Evolutionary conservation across 2,797 vertebrate species (phyloP).

Genomic region (Parotocinclus haroldoi): DNA sequence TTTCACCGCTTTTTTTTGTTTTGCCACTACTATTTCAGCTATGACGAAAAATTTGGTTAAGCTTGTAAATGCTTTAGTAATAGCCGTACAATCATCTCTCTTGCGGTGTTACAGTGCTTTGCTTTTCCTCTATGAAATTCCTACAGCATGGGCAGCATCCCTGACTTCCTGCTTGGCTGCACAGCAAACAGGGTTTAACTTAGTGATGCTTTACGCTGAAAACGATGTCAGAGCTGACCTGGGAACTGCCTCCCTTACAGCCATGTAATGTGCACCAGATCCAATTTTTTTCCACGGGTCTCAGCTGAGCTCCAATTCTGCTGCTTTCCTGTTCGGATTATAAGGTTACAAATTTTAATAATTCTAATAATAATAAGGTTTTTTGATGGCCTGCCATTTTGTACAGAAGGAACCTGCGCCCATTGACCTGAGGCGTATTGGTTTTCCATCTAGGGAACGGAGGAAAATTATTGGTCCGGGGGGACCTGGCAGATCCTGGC

Average conservation of each 20-base stretch:
- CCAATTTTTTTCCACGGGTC: slow-evolving; percentile 8
- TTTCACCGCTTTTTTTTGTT: too few relatives aligned
- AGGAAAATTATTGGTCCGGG: too few relatives aligned
- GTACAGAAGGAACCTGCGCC: too few relatives aligned
- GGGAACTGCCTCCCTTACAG: slow-evolving; percentile 57
- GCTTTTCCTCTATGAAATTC: slow-evolving; percentile 23
- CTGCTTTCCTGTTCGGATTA: slow-evolving; percentile 5
- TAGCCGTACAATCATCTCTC: background rate
- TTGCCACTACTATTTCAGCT: too few relatives aligned
- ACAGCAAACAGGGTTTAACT: slow-evolving; percentile 65
- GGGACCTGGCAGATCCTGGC: too few relatives aligned
- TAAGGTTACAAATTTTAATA: background rate
- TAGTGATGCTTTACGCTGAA: slow-evolving; percentile 39
- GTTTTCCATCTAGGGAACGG: too few relatives aligned
- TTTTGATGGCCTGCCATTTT: too few relatives aligned
- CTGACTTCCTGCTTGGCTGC: slow-evolving; percentile 57
- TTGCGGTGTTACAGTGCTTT: slow-evolving; percentile 11
- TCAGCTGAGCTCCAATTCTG: slow-evolving; percentile 46
- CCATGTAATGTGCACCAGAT: slow-evolving; percentile 70
- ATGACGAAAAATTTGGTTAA: background rate
- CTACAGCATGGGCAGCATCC: slow-evolving; percentile 46
- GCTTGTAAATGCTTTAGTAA: slow-evolving; percentile 13
- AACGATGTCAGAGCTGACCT: slow-evolving; percentile 33
- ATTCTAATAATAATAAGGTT: too few relatives aligned
- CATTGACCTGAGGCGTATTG: too few relatives aligned